phyloP scores from a whole-genome alignment of 1,140 invertebrate genomes.

The Danaus plexippus region DNA sequence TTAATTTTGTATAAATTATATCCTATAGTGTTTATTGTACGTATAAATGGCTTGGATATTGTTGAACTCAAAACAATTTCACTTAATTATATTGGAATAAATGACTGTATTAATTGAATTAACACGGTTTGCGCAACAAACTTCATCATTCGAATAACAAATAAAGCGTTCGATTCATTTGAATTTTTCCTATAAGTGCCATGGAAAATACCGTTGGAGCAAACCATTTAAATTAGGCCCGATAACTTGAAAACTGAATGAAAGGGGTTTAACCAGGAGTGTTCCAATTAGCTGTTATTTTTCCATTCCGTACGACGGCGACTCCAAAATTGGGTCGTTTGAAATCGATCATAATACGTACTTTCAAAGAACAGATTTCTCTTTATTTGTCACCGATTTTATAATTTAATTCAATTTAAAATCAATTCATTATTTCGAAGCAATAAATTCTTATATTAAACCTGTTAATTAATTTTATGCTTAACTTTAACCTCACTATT shows the following conservation, averaged over 20 bases:
- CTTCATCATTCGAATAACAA: constrained; percentile 42
- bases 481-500: too few relatives aligned
- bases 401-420: too few relatives aligned
- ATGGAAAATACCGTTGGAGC: constrained; percentile 44
- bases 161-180: constrained; percentile 24
- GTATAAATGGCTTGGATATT: too few relatives aligned
- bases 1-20: too few relatives aligned
- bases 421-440: too few relatives aligned
- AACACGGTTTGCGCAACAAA: constrained; percentile 13
- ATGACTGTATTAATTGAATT: too few relatives aligned
- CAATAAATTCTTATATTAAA: too few relatives aligned
- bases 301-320: constrained; percentile 50
- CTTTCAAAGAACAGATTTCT: constrained; percentile 22
- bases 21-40: too few relatives aligned
- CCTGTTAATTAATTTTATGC: too few relatives aligned
- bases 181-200: constrained; percentile 35
- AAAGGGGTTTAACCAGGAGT: constrained; percentile 61
- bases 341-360: constrained; percentile 34
- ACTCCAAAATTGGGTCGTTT: constrained; percentile 41
- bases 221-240: constrained; percentile 65
- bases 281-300: constrained; percentile 68
- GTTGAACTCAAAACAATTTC: too few relatives aligned
- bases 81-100: too few relatives aligned
- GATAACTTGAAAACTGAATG: constrained; percentile 60
- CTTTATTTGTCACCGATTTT: background rate